Conservation (phyloP, 1,140 invertebrate genomes). For the Rhopalosiphum maidis region DNA sequence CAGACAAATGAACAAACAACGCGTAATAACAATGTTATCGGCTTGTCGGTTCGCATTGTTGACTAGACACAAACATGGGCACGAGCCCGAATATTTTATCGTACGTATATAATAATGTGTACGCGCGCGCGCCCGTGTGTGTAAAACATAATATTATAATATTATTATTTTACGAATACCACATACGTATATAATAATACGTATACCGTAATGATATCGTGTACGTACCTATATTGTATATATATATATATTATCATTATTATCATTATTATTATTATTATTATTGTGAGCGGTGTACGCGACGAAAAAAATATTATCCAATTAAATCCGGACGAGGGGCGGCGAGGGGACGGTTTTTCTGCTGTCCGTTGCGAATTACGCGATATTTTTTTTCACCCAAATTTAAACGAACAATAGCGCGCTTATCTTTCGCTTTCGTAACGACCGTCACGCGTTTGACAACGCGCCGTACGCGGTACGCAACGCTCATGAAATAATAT, state of each 20-base stretch:
- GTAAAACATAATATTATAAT: too few relatives aligned
- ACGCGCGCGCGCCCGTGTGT: too few relatives aligned
- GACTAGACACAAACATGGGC: slow-evolving; percentile 56
- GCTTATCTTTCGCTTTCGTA: background rate
- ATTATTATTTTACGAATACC: background rate
- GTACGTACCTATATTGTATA: too few relatives aligned
- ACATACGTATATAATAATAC: background rate
- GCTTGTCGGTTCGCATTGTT: slow-evolving; percentile 55
- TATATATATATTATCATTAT: too few relatives aligned
- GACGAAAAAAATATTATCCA: background rate
- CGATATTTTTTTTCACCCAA: slow-evolving; percentile 33
- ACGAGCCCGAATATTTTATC: slow-evolving; percentile 55
- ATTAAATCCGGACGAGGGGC: background rate
- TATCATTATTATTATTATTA: background rate
- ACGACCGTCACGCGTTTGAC: background rate
- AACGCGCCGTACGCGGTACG: too few relatives aligned
- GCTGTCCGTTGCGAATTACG: slow-evolving; percentile 42
- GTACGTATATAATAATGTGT: too few relatives aligned
- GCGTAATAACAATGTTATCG: slow-evolving; percentile 58
- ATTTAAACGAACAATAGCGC: slow-evolving; percentile 45
- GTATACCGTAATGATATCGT: too few relatives aligned
- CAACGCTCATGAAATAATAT: too few relatives aligned
- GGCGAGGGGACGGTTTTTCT: slow-evolving; percentile 19
- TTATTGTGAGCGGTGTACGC: background rate
- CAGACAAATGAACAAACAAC: slow-evolving; percentile 55